Conservation (phyloP, 2,113 vertebrate species). For the Chionis minor region DNA sequence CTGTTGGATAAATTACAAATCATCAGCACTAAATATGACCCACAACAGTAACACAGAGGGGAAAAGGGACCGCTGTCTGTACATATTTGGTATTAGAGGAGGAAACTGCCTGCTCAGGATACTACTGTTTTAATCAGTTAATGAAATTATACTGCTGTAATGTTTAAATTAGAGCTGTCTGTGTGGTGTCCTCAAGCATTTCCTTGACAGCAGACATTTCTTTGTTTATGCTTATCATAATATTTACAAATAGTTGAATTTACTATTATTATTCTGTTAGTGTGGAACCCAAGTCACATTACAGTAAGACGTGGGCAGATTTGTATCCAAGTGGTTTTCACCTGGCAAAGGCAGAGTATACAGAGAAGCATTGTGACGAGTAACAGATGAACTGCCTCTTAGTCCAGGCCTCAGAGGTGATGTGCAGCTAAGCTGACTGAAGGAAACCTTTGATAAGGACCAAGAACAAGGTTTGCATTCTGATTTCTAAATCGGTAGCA, state of each 20-base stretch:
- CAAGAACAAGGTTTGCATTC: not conserved
- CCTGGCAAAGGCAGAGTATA: not conserved
- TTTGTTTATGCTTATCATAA: not conserved
- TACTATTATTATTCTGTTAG: not conserved
- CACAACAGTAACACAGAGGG: not conserved
- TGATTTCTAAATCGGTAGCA: not conserved
- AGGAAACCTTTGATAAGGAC: not conserved
- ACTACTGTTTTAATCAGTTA: not conserved
- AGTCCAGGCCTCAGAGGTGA: not conserved
- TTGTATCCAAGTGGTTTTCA: rapidly evolving
- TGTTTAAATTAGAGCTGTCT: not conserved
- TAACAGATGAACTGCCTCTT: not conserved
- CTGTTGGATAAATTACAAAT: slow-evolving; percentile 64
- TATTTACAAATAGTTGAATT: not conserved
- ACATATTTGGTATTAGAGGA: not conserved
- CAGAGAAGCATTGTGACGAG: not conserved
- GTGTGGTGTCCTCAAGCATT: not conserved
- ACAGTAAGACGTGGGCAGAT: not conserved
- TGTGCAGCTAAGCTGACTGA: not conserved
- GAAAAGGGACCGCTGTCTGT: not conserved
- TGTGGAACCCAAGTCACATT: not conserved
- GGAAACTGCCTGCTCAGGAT: not conserved
- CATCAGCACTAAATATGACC: slow-evolving; percentile 50
- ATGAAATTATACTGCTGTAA: not conserved
- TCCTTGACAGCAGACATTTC: not conserved